Evolutionary conservation across 1,140 invertebrate genomes (phyloP).

Genomic region (Drosophila nasuta): DNA sequence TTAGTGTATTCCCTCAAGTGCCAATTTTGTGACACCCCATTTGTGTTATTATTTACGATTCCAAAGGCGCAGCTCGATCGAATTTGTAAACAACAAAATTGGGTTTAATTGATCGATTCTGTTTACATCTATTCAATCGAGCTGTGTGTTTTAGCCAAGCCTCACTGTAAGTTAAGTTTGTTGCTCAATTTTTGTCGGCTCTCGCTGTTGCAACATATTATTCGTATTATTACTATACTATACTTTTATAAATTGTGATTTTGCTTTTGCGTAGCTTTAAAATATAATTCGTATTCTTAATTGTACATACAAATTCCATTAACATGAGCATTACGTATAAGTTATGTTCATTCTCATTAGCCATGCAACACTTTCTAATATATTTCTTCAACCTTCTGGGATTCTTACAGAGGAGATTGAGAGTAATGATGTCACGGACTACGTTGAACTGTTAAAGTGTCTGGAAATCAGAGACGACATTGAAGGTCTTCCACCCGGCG

Average conservation of each 20-base stretch:
- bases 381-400: conserved; percentile 30
- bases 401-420: conserved; percentile 77
- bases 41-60: conserved; percentile 38
- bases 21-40: conserved; percentile 40
- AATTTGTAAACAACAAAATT: conserved; percentile 1
- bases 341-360: background rate
- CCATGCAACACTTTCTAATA: background rate
- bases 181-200: conserved; percentile 48
- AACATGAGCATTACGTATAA: conserved; percentile 28
- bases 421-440: conserved; percentile 67
- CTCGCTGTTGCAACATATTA: conserved; percentile 61
- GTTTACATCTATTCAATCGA: conserved; percentile 6
- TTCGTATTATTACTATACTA: conserved; percentile 45
- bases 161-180: conserved; percentile 40
- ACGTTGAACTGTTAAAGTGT: conserved; percentile 74
- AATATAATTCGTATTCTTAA: conserved; percentile 57
- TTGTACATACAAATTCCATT: conserved; percentile 56
- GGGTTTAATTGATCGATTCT: background rate
- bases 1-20: conserved; percentile 37
- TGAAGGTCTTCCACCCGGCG: conserved; percentile 83
- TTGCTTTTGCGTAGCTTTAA: conserved; percentile 71
- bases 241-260: conserved; percentile 59
- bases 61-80: conserved; percentile 24
- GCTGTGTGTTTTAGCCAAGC: conserved; percentile 33
- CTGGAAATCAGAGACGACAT: conserved; percentile 76